These are phyloP conservation scores for Dynastes hyllus DNA, from an alignment of 2,888 invertebrate genomes.

Conservation along the genomic window DNA sequence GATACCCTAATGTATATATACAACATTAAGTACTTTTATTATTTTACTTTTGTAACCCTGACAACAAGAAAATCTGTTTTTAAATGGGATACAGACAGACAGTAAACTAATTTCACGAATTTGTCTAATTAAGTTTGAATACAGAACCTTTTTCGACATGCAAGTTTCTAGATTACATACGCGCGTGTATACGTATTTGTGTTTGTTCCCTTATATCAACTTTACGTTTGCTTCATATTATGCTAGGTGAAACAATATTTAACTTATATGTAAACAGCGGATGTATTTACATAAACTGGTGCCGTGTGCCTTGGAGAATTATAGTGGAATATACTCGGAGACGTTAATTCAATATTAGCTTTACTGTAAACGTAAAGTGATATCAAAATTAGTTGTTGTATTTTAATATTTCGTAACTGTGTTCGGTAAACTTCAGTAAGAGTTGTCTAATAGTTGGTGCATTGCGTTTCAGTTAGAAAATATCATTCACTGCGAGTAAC, in stretches of 20 bases:
- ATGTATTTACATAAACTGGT: slow-evolving; percentile 47
- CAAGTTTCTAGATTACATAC: slow-evolving; percentile 20
- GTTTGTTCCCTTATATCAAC: slow-evolving; percentile 33
- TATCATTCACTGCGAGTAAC: not conserved
- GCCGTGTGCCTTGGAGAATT: slow-evolving; percentile 28
- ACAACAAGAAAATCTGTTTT: too few relatives aligned
- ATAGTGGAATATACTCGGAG: slow-evolving; percentile 40
- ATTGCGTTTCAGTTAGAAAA: not conserved
- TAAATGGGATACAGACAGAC: too few relatives aligned
- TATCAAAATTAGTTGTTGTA: slow-evolving; percentile 42
- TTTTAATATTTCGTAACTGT: slow-evolving; percentile 29
- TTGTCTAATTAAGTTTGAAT: not conserved
- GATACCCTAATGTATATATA: too few relatives aligned
- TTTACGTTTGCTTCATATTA: slow-evolving; percentile 42
- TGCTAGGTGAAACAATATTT: slow-evolving; percentile 49
- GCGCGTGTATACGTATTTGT: not conserved
- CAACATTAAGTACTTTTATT: too few relatives aligned
- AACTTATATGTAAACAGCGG: slow-evolving; percentile 47
- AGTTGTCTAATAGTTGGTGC: not conserved
- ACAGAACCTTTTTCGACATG: not conserved
- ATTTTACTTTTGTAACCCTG: too few relatives aligned
- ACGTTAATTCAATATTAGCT: slow-evolving; percentile 48
- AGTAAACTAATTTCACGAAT: too few relatives aligned
- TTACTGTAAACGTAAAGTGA: slow-evolving; percentile 45
- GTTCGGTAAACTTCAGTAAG: not conserved